Percentiles rank a stretch among this genome's conserved stretches.
Conservation (phyloP, 2,797 vertebrate species). For the Dendrocincla tyrannina region DNA sequence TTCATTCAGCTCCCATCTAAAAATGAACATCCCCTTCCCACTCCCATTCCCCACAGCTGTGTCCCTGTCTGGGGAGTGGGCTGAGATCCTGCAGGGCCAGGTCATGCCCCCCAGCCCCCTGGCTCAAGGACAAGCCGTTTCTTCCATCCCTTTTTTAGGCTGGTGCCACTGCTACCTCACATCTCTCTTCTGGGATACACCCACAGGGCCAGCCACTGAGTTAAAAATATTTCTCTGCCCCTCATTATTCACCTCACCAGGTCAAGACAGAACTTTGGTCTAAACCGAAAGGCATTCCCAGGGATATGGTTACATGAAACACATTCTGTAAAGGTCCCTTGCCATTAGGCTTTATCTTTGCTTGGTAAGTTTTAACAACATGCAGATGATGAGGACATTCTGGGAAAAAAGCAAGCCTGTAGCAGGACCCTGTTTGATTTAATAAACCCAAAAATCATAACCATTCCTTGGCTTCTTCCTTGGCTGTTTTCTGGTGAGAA, state of each 20-base stretch:
- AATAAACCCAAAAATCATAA: not conserved
- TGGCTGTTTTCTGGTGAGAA: not conserved
- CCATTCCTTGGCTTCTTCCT: not conserved
- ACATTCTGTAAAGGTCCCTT: not conserved
- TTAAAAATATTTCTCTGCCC: conserved; percentile 38
- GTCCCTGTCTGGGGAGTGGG: not conserved
- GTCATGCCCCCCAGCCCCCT: not conserved
- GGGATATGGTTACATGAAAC: conserved; percentile 44
- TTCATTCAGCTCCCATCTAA: not conserved
- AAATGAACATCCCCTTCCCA: not conserved
- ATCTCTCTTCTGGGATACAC: not conserved
- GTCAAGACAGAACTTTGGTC: conserved; percentile 42
- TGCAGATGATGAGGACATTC: not conserved
- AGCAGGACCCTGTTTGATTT: not conserved
- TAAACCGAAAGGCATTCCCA: conserved; percentile 44
- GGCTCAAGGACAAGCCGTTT: not conserved
- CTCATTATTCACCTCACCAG: not conserved
- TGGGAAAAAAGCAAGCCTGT: not conserved
- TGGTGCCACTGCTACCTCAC: not conserved
- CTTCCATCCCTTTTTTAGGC: not conserved
- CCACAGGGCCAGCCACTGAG: not conserved
- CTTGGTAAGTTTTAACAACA: not conserved
- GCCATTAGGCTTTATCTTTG: not conserved
- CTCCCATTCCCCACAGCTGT: not conserved
- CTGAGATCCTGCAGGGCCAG: not conserved